Percentiles rank a stretch among this genome's conserved stretches.
Evolutionary conservation across 2,888 invertebrate species (phyloP).

Genomic region (Pogonocherus hispidulus): DNA sequence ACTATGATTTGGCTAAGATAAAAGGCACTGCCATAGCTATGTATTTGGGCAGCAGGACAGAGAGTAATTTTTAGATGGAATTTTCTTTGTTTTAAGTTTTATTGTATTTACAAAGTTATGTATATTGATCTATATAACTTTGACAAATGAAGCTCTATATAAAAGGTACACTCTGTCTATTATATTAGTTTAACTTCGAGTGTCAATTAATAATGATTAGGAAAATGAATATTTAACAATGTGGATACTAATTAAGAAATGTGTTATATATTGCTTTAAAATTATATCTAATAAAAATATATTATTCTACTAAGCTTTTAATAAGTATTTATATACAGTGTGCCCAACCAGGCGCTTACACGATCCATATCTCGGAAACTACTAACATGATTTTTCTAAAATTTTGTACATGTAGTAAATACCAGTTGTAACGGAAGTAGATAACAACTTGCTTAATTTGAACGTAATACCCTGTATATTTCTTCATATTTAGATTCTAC

Average conservation of each 20-base stretch:
- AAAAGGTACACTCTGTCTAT: conserved; percentile 24
- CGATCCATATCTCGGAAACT: no score
- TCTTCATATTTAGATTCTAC: no score
- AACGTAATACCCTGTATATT: no score
- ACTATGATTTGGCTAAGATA: conserved; percentile 5
- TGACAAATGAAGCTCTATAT: neutral
- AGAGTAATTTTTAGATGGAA: neutral
- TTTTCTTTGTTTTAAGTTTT: no score
- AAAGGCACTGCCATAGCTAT: conserved; percentile 41
- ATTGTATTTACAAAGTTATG: no score
- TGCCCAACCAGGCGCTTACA: no score
- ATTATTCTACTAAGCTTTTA: neutral
- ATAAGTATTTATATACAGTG: no score
- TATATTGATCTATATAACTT: neutral
- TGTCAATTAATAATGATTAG: conserved; percentile 36
- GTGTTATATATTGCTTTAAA: conserved; percentile 29
- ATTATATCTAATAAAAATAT: conserved; percentile 13
- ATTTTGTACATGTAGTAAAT: no score
- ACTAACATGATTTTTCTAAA: no score
- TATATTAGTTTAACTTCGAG: conserved; percentile 16
- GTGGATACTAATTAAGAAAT: conserved; percentile 34
- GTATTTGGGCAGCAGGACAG: neutral
- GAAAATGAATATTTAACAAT: conserved; percentile 20
- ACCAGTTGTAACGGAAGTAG: no score
- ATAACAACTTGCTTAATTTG: no score